Evolutionary conservation across 2,888 invertebrate species (phyloP), one percentile per base, ranked within the genome.

Genomic region (Athalia circularis): DNA sequence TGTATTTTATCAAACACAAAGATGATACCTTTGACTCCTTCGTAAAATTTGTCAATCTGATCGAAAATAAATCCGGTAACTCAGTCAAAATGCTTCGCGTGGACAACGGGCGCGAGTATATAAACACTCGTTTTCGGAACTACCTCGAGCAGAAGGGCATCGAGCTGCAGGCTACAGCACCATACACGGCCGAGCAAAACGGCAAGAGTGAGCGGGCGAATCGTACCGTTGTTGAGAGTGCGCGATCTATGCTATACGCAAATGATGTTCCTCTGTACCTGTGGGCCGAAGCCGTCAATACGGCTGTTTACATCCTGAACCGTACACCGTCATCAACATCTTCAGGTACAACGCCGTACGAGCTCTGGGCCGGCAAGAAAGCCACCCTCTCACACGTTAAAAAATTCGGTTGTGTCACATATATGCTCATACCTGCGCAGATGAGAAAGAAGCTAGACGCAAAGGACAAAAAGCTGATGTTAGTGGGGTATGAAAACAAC

Each of bases 261-360:
- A 85, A 50, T 89, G n/a, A 84, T 50, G 50, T 88, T 45, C 84
- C 84, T 0, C 77, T 81, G 47, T 48, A 78, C 11, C 80, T 88
- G 61, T 90, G 89, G 88, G 87, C 86, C 8, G 88, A 90, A 80
- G 89, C 87, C 13, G 85, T 87, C 3, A 83, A 83, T 48, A 87
- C 87, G 15, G 86, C 87, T 8, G 85, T 83, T 4, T 88, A 88
- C 78, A 15, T 88, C 5, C 76, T 86, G 7, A 90, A 90, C 77
- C 77, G 87, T 74, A 83, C 83, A n/a, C 57, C 80, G 7, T 78
- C 78, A 72, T 80, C 43, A 0, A 59, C 77, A 13, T 52, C 65
- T 9, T 43, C 13, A 4, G 67, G 72, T 9, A 77, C 67, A 13
- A 85, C 84, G 0, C 81, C 84, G 4, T 84, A 79, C 78, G 85